Base-by-base conservation (phyloP, 2,113 vertebrate genomes). In the Emydocephalus ijimae region DNA sequence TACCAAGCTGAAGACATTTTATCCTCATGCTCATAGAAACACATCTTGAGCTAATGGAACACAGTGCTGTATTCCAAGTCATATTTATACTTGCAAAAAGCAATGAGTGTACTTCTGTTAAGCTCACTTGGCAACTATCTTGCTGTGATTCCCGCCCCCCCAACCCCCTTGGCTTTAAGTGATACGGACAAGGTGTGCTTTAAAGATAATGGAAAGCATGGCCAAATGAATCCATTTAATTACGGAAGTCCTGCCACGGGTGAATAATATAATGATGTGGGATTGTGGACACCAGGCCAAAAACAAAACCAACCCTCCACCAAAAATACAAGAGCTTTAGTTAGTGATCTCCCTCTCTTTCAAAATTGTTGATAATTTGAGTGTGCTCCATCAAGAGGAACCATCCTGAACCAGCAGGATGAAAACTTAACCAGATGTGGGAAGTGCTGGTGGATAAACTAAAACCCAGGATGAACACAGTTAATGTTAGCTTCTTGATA, bases 401-500 rank as follows among this genome's bases (percentile, higher is more conserved):
- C 50, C 21, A 91, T 29, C 85, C 86, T 92, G 92, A 92, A 92
- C 39, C 90, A 39, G 0, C 12, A 81, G 92, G 48, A 85, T 93
- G 34, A 89, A 95, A 96, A 89, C 21, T 54, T 89, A 95, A 85
- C 94, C 87, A 86, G 10, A 87, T 74, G 56, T 10, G 14, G 48
- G 20, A 26, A 91, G 24, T 34, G 88, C 81, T 85, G 64, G 89
- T 91, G 61, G 94, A 95, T 96, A 96, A 97, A 97, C 97, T 96
- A 96, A 97, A 97, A 96, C 93, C 94, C 95, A 94, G 96, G 91
- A 96, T 96, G 96, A 97, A 95, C 95, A 95, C 94, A 97, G 96
- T 94, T 97, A 97, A 98, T 98, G 97, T 97, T 97, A 97, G 97
- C 97, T 97, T 97, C 96, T 95, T 97, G 96, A 97, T 97, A 97